Percentiles rank a stretch among this genome's conserved stretches.
phyloP scores from a whole-genome alignment of 2,797 vertebrate genomes.

The Cynopterus sphinx region DNA sequence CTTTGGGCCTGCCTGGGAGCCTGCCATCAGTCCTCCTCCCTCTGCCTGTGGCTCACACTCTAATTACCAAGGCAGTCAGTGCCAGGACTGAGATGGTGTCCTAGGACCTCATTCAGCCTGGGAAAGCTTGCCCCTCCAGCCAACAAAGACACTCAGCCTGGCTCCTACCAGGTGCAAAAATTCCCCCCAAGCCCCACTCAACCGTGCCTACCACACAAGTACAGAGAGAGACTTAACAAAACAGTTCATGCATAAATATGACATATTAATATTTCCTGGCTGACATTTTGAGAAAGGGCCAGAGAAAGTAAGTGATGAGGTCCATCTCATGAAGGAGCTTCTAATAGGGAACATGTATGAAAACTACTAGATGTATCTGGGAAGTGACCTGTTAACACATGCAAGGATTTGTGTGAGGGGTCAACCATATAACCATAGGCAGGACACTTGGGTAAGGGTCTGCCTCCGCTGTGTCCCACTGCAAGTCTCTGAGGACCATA shows the following conservation, averaged over 20 bases:
- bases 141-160: neutral
- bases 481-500: neutral
- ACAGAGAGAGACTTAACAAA: neutral
- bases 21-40: neutral
- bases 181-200: neutral
- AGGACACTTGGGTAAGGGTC: neutral
- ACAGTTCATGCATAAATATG: neutral
- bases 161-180: neutral
- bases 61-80: neutral
- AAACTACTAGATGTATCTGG: neutral
- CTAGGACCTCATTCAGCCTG: neutral
- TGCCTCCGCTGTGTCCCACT: too few relatives aligned
- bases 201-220: neutral
- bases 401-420: neutral
- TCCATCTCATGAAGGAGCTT: neutral
- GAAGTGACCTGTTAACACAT: neutral
- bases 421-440: neutral
- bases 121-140: neutral
- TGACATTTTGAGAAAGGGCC: neutral
- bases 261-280: neutral
- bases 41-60: neutral
- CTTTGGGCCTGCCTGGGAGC: neutral
- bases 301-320: neutral
- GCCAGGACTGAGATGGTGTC: neutral
- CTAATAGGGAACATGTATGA: fast-evolving